Base-by-base conservation (phyloP, 2,113 vertebrate species). In the Tetrao urogallus region DNA sequence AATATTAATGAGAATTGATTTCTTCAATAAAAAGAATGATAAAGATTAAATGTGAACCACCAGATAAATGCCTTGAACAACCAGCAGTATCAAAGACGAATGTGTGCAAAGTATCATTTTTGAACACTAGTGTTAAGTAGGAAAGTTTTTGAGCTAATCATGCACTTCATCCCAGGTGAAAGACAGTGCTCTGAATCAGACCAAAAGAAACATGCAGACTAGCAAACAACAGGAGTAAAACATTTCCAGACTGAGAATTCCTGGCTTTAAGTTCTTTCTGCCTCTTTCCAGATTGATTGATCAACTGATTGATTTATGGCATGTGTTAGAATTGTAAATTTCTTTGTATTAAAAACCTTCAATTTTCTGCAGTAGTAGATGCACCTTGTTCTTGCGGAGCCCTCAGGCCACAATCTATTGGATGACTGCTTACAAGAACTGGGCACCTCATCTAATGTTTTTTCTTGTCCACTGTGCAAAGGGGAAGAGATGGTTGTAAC, bases 1-100 rank as follows among this genome's bases (percentile, higher is more conserved):
- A 89, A 69, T 81, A 84, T 71, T 75, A 56, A 93, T 52, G 65
- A 65, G 16, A 92, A 89, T 75, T 75, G 14, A 88, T 92, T 88
- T 90, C 9, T 82, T 84, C 73, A 81, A 52, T 72, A 78, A 83
- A 91, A 96, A 69, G 32, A 78, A 82, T 40, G 11, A 84, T 88
- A 80, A 84, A 94, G 47, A 64, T 75, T 90, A 86, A 90, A 90
- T 32, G 13, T 52, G n/a, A 38, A 58, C n/a, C 32, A 57, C 72
- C 76, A 77, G 88, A 88, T 40, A 93, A 90, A 89, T 73, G 71
- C 11, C n/a, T 27, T 4, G 65, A 92, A 77, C 38, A 88, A 42
- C 22, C 30, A 79, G 5, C 17, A 66, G 27, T 50, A 81, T 70
- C 30, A 76, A 24, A 60, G 22, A 91, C 63, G 30, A 80, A 69